A percentile compares a stretch with the other conserved stretches of the same genome.
Conservation (phyloP, 2,888 invertebrate genomes). For the Neoscelio sp. region DNA sequence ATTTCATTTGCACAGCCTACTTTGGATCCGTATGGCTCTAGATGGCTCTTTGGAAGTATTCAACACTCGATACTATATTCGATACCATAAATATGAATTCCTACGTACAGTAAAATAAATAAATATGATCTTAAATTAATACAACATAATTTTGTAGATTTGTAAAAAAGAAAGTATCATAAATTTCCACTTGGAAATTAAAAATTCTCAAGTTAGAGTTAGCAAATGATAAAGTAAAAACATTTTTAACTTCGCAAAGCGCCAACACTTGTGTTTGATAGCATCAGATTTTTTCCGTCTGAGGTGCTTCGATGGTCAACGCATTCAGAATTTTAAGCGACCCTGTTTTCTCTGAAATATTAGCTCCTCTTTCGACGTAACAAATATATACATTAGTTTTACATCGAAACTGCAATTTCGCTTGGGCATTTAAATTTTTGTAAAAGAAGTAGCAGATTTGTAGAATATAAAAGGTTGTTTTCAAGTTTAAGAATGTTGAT, state of each 20-base stretch:
- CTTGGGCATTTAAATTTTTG: no score
- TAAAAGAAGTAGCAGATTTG: no score
- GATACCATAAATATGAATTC: neutral
- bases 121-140: neutral
- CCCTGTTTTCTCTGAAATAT: slow-evolving; percentile 55
- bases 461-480: no score
- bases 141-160: neutral
- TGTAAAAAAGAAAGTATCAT: no score
- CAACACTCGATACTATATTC: neutral
- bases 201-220: no score
- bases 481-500: no score
- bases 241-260: slow-evolving; percentile 8
- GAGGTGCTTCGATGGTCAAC: slow-evolving; percentile 59
- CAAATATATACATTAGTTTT: slow-evolving; percentile 31
- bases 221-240: slow-evolving; percentile 6
- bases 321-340: slow-evolving; percentile 64
- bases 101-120: neutral
- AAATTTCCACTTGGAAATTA: no score
- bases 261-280: slow-evolving; percentile 48
- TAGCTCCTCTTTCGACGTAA: slow-evolving; percentile 20
- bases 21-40: slow-evolving; percentile 61
- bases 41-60: slow-evolving; percentile 7
- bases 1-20: slow-evolving; percentile 78
- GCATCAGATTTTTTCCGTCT: slow-evolving; percentile 65
- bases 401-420: no score